A percentile compares a stretch with the other conserved stretches of the same genome.
Conservation (phyloP, 53 echinoderm and acorn worm genomes). For the Luidia sarsii region DNA sequence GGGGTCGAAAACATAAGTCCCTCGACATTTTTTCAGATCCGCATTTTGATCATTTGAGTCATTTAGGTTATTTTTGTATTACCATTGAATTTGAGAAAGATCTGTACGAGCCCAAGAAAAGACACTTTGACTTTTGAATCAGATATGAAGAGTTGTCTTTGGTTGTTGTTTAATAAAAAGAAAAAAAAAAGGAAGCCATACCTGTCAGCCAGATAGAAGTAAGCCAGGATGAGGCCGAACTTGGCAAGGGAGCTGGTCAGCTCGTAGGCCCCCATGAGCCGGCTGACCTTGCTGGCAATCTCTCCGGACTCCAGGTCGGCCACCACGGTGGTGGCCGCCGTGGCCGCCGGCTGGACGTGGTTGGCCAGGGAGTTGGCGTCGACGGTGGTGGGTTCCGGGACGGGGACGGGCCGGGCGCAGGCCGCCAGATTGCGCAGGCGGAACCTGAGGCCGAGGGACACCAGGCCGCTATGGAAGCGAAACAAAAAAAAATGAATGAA, state of each 20-base stretch:
- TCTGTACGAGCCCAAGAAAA: too few relatives aligned
- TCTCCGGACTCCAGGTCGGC: slow-evolving; percentile 29
- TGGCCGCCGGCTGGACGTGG: slow-evolving; percentile 14
- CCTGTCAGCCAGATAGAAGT: slow-evolving; percentile 92
- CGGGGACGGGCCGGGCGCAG: neutral
- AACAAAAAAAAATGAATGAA: too few relatives aligned
- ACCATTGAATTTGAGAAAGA: too few relatives aligned
- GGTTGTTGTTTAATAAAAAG: slow-evolving; percentile 6
- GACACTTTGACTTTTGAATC: too few relatives aligned
- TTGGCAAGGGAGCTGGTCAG: slow-evolving; percentile 71
- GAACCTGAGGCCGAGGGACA: slow-evolving; percentile 3
- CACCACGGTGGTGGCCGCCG: slow-evolving; percentile 4
- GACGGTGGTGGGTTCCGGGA: neutral
- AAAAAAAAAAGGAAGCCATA: slow-evolving; percentile 29
- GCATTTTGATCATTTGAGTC: too few relatives aligned
- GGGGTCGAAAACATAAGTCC: too few relatives aligned
- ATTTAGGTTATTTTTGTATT: too few relatives aligned
- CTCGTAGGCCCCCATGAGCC: slow-evolving; percentile 39
- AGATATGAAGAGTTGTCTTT: neutral
- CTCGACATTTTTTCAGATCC: too few relatives aligned
- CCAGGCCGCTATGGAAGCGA: slow-evolving; percentile 3
- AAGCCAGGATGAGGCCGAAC: slow-evolving; percentile 85
- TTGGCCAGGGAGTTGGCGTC: slow-evolving; percentile 4
- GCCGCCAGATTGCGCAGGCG: slow-evolving; percentile 28
- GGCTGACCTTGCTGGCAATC: neutral